These are phyloP conservation scores for Gonocerus acuteangulatus DNA, from an alignment of 2,888 invertebrate species.

Conservation along the genomic window DNA sequence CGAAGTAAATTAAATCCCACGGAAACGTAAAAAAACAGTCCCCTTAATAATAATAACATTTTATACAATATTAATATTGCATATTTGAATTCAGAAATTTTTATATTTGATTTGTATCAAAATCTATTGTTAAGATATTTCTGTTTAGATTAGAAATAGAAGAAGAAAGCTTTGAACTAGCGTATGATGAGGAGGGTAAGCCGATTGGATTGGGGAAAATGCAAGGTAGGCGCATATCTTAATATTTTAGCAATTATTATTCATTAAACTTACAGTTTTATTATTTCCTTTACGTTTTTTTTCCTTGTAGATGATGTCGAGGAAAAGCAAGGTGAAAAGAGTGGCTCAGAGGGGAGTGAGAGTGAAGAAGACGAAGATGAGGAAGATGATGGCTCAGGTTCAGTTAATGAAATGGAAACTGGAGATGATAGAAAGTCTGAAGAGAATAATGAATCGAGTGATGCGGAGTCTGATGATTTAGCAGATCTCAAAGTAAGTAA, in stretches of 20 bases:
- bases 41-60: no score
- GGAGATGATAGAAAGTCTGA: slow-evolving; percentile 31
- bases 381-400: slow-evolving; percentile 38
- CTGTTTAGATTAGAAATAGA: slow-evolving; percentile 31
- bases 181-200: slow-evolving; percentile 33
- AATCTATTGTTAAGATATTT: no score
- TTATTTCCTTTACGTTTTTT: background rate
- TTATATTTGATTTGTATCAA: no score
- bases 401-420: background rate
- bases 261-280: background rate
- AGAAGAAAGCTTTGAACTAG: slow-evolving; percentile 24
- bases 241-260: background rate
- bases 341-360: slow-evolving; percentile 26
- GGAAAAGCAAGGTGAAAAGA: slow-evolving; percentile 21
- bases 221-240: background rate
- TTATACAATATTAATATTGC: no score
- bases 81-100: no score
- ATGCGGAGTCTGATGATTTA: slow-evolving; percentile 43
- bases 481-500: slow-evolving; percentile 47
- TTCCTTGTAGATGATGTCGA: slow-evolving; percentile 8
- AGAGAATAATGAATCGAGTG: slow-evolving; percentile 25
- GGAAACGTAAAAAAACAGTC: no score
- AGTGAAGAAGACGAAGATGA: slow-evolving; percentile 39
- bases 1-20: no score
- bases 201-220: slow-evolving; percentile 16